A percentile compares a stretch with the other conserved stretches of the same genome.
These are phyloP conservation scores for Ectemnius continuus DNA, from an alignment of 2,888 invertebrate species.

Conservation along the genomic window DNA sequence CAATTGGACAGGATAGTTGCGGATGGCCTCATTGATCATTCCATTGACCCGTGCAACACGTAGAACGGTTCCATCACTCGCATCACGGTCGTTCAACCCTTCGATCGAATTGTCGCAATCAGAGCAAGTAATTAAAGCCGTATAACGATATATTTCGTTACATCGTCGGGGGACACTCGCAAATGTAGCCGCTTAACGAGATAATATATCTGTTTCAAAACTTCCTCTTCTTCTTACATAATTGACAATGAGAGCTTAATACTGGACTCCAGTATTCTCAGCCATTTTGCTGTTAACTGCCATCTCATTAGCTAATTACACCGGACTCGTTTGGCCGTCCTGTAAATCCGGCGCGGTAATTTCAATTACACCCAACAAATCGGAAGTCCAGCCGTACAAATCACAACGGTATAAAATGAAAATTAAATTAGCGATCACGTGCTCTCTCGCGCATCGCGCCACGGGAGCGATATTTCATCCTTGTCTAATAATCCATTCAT, in stretches of 20 bases:
- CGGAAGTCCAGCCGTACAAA: conserved; percentile 19
- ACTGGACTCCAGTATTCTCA: conserved; percentile 12
- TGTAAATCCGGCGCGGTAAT: conserved; percentile 14
- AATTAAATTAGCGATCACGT: conserved; percentile 10
- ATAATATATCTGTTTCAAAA: conserved; percentile 6
- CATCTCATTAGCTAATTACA: conserved; percentile 33
- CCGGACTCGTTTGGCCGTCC: conserved; percentile 8
- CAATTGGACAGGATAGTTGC: conserved; percentile 8
- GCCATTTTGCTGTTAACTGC: conserved; percentile 6
- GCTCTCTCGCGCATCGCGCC: neutral
- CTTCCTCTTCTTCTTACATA: conserved; percentile 26
- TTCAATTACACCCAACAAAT: conserved; percentile 14
- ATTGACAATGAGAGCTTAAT: conserved; percentile 17
- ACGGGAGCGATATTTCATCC: too few species aligned
- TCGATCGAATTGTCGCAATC: conserved; percentile 48
- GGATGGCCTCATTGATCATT: conserved; percentile 27
- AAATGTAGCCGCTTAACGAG: too few species aligned
- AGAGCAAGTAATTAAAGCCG: conserved; percentile 60
- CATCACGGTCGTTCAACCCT: conserved; percentile 22
- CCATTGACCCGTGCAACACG: conserved; percentile 24
- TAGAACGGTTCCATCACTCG: conserved; percentile 19
- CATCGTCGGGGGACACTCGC: conserved; percentile 18
- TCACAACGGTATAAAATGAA: conserved; percentile 7
- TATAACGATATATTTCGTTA: conserved; percentile 52
- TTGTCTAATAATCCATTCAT: too few species aligned